Evolutionary conservation across 2,888 invertebrate genomes (phyloP), one percentile per base, ranked within the genome.

Genomic region (Tanypteryx hageni): DNA sequence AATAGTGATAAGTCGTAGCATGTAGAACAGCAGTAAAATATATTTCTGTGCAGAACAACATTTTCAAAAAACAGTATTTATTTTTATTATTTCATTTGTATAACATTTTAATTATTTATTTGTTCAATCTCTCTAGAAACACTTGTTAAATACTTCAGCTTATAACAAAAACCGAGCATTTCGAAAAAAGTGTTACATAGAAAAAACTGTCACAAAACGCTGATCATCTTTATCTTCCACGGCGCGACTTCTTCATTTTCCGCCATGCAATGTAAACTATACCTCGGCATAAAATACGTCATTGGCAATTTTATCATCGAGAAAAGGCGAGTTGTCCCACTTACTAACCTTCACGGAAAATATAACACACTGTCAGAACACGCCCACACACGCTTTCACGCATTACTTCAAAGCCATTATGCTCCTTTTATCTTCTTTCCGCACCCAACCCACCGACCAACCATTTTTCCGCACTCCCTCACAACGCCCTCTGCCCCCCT

Each of bases 301-400:
- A 76, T 76, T 27, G 76, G 76, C 14, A 27, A 76, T 76, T 76
- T 76, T 76, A 76, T 76, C 13, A 76, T 10, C 22, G 76, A 18
- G 27, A 27, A 13, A 27, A 76, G 27, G 76, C 76, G 27, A 76
- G 76, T 27, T 76, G 76, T 76, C 27, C 76, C 76, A 76, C 76
- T 76, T 76, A 76, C 27, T 76, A 76, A 76, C 76, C 76, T 27
- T 76, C 76, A 76, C 76, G 76, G 76, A 76, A 76, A n/a, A 76
- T 27, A 27, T 76, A 76, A 76, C 76, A 76, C 76, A 27, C 76
- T 10, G 76, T 76, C 76, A 76, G 76, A 11, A 76, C 76, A 76
- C 76, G 22, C 76, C 22, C 76, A 76, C 76, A 76, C 27, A 27
- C 22, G 76, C 76, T 76, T 76, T 76, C 76, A 76, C 76, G 76